Evolutionary conservation across 2,113 vertebrate genomes (phyloP), one percentile per base, ranked within the genome.

Genomic region (Megalops atlanticus): DNA sequence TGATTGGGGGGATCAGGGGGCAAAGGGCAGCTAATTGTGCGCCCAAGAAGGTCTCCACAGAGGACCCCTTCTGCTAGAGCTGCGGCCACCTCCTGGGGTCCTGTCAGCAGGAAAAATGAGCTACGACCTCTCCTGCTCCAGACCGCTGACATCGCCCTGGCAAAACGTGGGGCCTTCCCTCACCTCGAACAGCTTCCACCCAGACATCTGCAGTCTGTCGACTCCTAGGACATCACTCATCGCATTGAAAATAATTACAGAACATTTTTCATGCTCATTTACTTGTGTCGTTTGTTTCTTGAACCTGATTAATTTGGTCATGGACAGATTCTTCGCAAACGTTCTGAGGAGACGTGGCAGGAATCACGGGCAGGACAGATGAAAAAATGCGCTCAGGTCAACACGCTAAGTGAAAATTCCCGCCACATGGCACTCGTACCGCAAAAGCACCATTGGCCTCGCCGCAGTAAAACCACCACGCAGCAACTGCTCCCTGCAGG

Each of bases 1-100:
- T 89, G 88, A 92, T 87, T 91, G 78, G 64, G 74, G 73, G 36
- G 82, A 84, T 81, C 71, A 83, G 38, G 58, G 91, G 90, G 92
- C 89, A 91, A 90, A 92, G 93, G 92, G 87, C 80, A 91, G 87
- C 90, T 92, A 92, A 92, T 93, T 91, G 90, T 81, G 77, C 75
- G 41, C 74, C 88, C 89, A 36, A 80, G 82, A 88, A 91, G 91
- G 91, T 91, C 90, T 92, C 80, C 40, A 0, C 74, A 16, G 2
- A 80, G 79, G 89, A 84, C 87, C 84, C 86, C 87, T 86, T 76
- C 79, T 86, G 84, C 84, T 81, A 70, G 74, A 86, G 68, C 82
- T 31, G 72, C 80, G 84, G 83, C 80, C 89, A 77, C 83, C 84
- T 91, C 87, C 88, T 84, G 81, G 90, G 88, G 82, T 77, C 87